A percentile compares a stretch with the other conserved stretches of the same genome.
Conservation (phyloP, 2,113 vertebrate genomes). For the Microtus oregoni region DNA sequence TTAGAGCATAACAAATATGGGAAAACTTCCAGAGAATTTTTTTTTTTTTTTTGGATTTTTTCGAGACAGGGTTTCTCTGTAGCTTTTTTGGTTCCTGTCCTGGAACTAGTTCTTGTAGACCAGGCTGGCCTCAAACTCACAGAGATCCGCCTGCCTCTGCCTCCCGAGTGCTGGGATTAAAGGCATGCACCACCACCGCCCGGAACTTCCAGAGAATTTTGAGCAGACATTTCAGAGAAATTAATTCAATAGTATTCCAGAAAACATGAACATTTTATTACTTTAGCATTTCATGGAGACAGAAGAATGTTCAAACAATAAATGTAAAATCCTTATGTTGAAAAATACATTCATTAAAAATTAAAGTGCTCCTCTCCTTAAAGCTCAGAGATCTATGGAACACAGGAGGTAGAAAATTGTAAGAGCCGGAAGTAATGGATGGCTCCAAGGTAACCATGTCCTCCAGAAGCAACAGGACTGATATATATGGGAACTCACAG, state of each 20-base stretch:
- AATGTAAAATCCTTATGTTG: neutral
- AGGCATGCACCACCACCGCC: too few species aligned
- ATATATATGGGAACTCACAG: neutral
- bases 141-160: too few species aligned
- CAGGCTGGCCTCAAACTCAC: too few species aligned
- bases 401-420: neutral
- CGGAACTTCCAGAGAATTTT: too few species aligned
- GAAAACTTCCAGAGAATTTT: neutral
- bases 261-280: neutral
- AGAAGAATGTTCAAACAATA: neutral
- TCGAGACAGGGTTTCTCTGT: too few species aligned
- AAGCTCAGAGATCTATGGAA: neutral
- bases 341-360: neutral
- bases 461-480: neutral
- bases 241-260: neutral
- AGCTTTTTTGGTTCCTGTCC: too few species aligned
- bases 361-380: neutral
- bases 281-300: neutral
- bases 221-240: neutral
- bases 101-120: too few species aligned
- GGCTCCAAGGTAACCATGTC: neutral
- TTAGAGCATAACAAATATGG: neutral
- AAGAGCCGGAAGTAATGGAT: neutral
- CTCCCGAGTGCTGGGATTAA: too few species aligned
- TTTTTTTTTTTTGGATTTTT: too few species aligned